Conservation (phyloP, 2,113 vertebrate genomes). For the Sinocyclocheilus grahami region DNA sequence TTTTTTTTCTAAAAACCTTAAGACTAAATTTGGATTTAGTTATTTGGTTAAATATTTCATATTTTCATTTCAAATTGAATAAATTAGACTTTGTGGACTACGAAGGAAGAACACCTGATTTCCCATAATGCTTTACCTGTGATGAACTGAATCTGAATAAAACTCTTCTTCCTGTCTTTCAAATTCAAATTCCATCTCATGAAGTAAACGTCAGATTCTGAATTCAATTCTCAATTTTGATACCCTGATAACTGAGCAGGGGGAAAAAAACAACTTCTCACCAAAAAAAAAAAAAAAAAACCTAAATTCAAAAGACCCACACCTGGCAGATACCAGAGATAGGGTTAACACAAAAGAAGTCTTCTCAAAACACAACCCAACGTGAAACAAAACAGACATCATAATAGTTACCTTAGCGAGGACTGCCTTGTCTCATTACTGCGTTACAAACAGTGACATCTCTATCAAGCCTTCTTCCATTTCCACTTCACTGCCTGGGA, state of each 20-base stretch:
- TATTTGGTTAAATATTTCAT: no score
- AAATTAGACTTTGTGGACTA: no score
- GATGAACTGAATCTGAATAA: no score
- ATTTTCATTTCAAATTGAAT: no score
- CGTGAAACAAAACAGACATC: constrained; percentile 39
- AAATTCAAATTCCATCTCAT: neutral
- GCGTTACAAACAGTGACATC: constrained; percentile 55
- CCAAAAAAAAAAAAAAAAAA: neutral
- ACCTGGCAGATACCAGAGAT: neutral
- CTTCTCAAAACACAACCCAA: constrained; percentile 26
- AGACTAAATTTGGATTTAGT: no score
- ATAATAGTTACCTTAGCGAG: constrained; percentile 45
- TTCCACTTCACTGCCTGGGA: constrained; percentile 49
- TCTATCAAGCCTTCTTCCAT: constrained; percentile 55
- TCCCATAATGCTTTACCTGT: no score
- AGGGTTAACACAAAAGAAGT: constrained; percentile 27
- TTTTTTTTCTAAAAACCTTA: no score
- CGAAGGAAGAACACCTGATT: no score
- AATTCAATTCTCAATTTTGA: neutral
- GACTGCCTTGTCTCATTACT: constrained; percentile 59
- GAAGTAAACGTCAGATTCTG: neutral
- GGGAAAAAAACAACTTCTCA: neutral
- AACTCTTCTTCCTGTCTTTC: no score
- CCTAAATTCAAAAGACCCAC: neutral
- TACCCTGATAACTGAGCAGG: neutral